Conservation (phyloP, 2,888 invertebrate species). For the Oscheius myriophilus region DNA sequence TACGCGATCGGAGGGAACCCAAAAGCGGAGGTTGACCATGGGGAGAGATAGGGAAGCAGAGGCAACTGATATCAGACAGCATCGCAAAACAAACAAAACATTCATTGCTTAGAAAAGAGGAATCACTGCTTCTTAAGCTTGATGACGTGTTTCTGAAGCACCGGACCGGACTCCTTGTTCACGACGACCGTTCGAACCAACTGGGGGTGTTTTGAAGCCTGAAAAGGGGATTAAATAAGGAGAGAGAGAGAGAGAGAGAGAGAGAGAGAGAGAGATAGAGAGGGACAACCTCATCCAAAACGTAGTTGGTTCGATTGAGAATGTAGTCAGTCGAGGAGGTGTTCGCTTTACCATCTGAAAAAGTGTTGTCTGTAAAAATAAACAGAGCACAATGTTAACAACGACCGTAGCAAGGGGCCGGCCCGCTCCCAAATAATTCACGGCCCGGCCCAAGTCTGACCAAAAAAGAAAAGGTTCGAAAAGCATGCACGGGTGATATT, state of each 20-base stretch:
- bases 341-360: background rate
- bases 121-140: background rate
- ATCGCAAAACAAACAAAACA: too few relatives aligned
- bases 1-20: too few relatives aligned
- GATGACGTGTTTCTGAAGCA: constrained; percentile 1
- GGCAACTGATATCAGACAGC: too few relatives aligned
- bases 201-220: background rate
- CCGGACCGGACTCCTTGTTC: background rate
- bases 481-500: too few relatives aligned
- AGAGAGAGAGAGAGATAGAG: too few relatives aligned
- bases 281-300: background rate
- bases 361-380: background rate
- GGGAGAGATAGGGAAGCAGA: too few relatives aligned
- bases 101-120: background rate
- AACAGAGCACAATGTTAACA: too few relatives aligned
- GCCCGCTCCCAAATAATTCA: constrained; percentile 1
- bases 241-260: too few relatives aligned
- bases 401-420: too few relatives aligned
- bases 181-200: constrained; percentile 1
- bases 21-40: too few relatives aligned
- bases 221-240: background rate
- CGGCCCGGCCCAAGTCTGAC: too few relatives aligned
- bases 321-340: background rate
- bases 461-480: too few relatives aligned
- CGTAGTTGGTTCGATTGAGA: background rate